Base-by-base conservation (phyloP, 2,888 invertebrate species). In the Drosophila testacea region DNA sequence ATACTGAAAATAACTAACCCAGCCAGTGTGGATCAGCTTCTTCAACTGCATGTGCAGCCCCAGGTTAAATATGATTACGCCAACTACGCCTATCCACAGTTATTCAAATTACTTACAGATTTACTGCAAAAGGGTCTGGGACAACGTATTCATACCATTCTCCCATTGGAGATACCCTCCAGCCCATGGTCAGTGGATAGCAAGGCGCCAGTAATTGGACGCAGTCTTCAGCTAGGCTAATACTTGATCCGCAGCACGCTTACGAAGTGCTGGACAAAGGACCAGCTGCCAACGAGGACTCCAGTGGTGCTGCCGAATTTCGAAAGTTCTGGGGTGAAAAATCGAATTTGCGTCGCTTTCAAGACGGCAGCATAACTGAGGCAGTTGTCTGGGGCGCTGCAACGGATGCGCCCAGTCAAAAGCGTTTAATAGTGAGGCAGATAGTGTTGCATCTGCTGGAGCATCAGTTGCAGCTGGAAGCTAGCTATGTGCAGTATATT, bases 301-400 rank as follows among this genome's bases (percentile, higher is more conserved):
- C 95, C 34, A 94, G 95, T 0, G 94, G 95, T 0, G 95, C 96
- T 44, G 94, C 94, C 42, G 92, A 93, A 36, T 96, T 94, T 77
- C 95, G 96, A 73, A 92, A 94, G 16, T 98, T 99, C 92, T 99
- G 99, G 99, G 97, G 97, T 0, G 94, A 94, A 1, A 96, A 96
- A 85, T 96, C 98, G 0, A 96, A 98, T 81, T 93, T 99, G 69
- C 94, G 99, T 59, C 95, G 98, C 30, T 99, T 99, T 92, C 96
- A 96, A 90, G 99, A 99, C 92, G 98, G 98, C 10, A 90, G 95
- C 62, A 97, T 98, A 73, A 96, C 96, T 32, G 99, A 99, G 93
- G 95, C 98, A 2, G 96, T 98, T 30, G 95, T 97, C 77, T 99
- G 99, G 97, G 91, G 92, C 5, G 91, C 93, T 57, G 94, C 94